Conservation (phyloP, 2,797 vertebrate genomes). For the Basileuterus tristriatus region DNA sequence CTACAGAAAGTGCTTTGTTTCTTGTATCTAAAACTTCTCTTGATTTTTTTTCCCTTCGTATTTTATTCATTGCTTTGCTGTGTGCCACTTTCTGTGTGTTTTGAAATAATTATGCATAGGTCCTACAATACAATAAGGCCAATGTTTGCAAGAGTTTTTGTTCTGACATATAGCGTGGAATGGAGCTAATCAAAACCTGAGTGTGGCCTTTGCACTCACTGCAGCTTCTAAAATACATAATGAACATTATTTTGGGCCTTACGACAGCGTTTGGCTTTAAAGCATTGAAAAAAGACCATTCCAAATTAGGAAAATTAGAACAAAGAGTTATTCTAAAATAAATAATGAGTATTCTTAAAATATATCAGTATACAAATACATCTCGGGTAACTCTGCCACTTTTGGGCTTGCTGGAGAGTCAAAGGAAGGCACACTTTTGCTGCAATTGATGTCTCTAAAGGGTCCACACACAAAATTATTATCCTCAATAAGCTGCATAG, state of each 20-base stretch:
- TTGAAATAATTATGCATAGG: slow-evolving; percentile 55
- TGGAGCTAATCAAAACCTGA: slow-evolving; percentile 59
- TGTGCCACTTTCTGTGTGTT: slow-evolving; percentile 56
- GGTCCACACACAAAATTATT: not conserved
- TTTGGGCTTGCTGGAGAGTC: not conserved
- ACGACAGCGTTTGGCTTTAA: not conserved
- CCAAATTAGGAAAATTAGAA: slow-evolving; percentile 46
- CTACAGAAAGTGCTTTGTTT: slow-evolving; percentile 66
- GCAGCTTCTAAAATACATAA: slow-evolving; percentile 36
- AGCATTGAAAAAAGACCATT: slow-evolving; percentile 24
- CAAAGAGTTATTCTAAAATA: slow-evolving; percentile 47
- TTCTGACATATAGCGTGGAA: slow-evolving; percentile 36
- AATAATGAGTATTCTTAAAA: slow-evolving; percentile 53
- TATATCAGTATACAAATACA: slow-evolving; percentile 20
- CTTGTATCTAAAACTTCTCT: slow-evolving; percentile 53
- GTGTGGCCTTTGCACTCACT: slow-evolving; percentile 37
- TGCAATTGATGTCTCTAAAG: slow-evolving; percentile 1
- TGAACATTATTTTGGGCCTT: slow-evolving; percentile 42
- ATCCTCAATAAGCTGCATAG: not conserved
- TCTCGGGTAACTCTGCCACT: not conserved
- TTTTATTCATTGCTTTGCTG: slow-evolving; percentile 56
- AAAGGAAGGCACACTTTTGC: not conserved
- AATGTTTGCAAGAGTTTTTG: slow-evolving; percentile 54
- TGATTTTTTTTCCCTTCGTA: not conserved
- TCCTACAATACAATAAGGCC: slow-evolving; percentile 48